Evolutionary conservation across 1,140 invertebrate species (phyloP), one percentile per base, ranked within the genome.

Genomic region (Euwallacea fornicatus): DNA sequence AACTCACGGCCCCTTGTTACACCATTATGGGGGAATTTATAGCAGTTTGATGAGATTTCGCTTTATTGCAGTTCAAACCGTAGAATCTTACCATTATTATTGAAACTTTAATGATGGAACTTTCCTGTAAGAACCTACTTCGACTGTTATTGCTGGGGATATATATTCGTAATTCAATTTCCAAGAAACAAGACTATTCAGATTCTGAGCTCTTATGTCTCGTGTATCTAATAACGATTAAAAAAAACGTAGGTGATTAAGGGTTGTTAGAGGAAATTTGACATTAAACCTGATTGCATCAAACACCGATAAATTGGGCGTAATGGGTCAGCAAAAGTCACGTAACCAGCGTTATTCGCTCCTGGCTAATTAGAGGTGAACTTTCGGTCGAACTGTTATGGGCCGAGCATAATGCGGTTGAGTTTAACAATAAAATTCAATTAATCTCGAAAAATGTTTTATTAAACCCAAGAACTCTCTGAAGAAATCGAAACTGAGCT

Each of bases 1-100:
- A 56, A 56, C 54, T 56, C 11, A 56, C 54, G 16, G n/a, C 54
- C 16, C 16, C 16, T 60, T 33, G 16, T 60, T 60, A 60, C 10
- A 16, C 58, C 58, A 33, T 60, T 60, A 60, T 41, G 41, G 9
- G 7, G 21, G 41, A 60, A 60, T 60, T 60, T 60, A 60, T 33
- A 16, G 58, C 9, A 41, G 58, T 60, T 60, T 60, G 58, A 60
- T 60, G 58, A 15, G 58, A 60, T 60, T 60, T 60, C 41, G 21
- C 41, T 60, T 60, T 60, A 42, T 60, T 60, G 58, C 42, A 60
- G 10, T 33, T 33, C 21, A 33, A 33, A 33, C 21, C 21, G 21
- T 33, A 4, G 13, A 41, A 16, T n/a, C 16, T 16, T 15, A 9
- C n/a, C 8, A 9, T 56, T 56, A 56, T 50, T 50, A 56, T 56